phyloP scores from a whole-genome alignment of 2,113 vertebrate species.

The Phoxinus phoxinus region DNA sequence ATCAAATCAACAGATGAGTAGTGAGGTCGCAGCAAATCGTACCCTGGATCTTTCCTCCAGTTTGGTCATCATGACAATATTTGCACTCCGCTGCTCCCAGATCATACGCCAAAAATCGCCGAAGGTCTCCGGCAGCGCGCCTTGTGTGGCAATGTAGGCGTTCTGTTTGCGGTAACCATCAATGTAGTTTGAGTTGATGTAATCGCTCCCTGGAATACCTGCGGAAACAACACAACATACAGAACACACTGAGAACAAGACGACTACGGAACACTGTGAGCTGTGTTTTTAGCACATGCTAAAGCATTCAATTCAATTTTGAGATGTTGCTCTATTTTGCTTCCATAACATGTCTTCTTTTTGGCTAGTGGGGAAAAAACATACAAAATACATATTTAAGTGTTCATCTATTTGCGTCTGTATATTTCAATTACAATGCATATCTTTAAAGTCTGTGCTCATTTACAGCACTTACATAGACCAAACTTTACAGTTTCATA shows the following conservation, averaged over 20 bases:
- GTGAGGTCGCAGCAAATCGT: constrained; percentile 62
- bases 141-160: constrained; percentile 97
- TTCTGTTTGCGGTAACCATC: constrained; percentile 98
- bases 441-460: background rate
- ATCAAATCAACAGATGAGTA: background rate
- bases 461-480: background rate
- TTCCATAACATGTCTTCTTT: too few relatives aligned
- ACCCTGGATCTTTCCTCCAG: constrained; percentile 97
- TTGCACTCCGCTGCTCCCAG: constrained; percentile 97
- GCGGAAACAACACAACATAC: constrained; percentile 16
- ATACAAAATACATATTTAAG: too few relatives aligned
- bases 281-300: background rate
- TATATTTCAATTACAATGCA: background rate
- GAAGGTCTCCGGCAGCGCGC: constrained; percentile 93
- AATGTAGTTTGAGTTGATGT: constrained; percentile 98
- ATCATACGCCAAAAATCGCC: constrained; percentile 99
- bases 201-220: constrained; percentile 98
- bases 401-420: background rate
- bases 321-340: background rate
- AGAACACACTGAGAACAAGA: background rate
- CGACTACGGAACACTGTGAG: background rate
- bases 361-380: too few relatives aligned
- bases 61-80: constrained; percentile 98
- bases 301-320: background rate
- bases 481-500: background rate